Conservation (phyloP, 2,888 invertebrate genomes). For the Villa cingulata region DNA sequence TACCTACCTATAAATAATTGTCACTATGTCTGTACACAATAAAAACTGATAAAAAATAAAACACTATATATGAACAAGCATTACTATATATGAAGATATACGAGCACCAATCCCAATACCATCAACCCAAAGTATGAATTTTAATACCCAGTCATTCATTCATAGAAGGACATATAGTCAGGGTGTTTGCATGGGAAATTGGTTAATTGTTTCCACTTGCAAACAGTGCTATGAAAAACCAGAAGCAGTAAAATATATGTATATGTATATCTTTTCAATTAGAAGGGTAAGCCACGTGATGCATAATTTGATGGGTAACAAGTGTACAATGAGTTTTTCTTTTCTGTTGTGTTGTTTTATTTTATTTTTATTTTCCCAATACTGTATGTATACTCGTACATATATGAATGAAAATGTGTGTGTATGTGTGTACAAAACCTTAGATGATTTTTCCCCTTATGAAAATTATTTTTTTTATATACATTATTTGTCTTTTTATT, state of each 20-base stretch:
- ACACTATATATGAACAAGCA: too few species aligned
- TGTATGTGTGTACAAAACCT: too few species aligned
- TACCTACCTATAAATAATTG: too few species aligned
- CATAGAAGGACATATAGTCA: not conserved
- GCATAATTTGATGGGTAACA: conserved; percentile 22
- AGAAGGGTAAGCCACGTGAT: conserved; percentile 19
- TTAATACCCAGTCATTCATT: too few species aligned
- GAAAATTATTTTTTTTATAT: not conserved
- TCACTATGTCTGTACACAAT: too few species aligned
- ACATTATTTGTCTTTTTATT: not conserved
- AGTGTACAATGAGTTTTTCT: conserved; percentile 15
- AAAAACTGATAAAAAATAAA: too few species aligned
- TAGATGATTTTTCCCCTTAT: not conserved
- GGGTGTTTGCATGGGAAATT: conserved; percentile 17
- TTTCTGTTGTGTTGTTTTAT: too few species aligned
- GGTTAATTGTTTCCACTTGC: conserved; percentile 21
- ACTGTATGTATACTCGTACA: too few species aligned
- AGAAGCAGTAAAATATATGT: conserved; percentile 2
- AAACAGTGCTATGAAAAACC: conserved; percentile 5
- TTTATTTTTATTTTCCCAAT: too few species aligned
- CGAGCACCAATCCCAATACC: not conserved
- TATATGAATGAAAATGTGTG: too few species aligned
- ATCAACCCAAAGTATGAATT: too few species aligned
- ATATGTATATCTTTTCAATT: conserved; percentile 7
- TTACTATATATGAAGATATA: too few species aligned